Base-by-base conservation (phyloP, 2,113 vertebrate species). In the Salvator merianae region DNA sequence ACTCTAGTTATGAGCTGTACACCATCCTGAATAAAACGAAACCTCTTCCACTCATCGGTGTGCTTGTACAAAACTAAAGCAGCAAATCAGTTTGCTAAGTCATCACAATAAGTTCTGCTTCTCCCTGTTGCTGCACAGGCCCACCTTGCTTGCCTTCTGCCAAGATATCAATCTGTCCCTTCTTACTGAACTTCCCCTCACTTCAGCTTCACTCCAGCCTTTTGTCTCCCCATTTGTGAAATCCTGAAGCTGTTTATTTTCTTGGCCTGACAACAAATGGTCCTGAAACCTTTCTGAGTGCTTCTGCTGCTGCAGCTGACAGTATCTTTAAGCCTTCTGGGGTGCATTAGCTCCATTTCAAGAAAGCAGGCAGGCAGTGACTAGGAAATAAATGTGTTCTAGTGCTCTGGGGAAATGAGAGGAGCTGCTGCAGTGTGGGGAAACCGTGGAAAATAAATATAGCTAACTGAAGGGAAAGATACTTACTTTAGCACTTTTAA, bases 351-450 rank as follows among this genome's bases (percentile, higher is more conserved):
- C 87, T 91, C 7, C 38, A 71, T 87, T 90, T 84, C 12, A 5
- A 79, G 76, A 79, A 85, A 85, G 74, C 30, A 78, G 22, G 83
- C 83, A 94, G 85, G 82, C 87, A 90, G 71, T 62, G 88, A 89
- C 88, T 77, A 89, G 82, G 87, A 93, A 93, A 92, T 90, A 90
- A 92, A 93, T 93, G 84, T 40, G 59, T 85, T 91, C 90, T 77
- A 72, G 83, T 75, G 28, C 89, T 92, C 92, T 89, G 79, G 88
- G 90, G 77, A 93, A 75, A 55, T 87, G 81, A 88, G 30, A 74
- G 62, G 32, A 86, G 24, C 65, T 87, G 24, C 65, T 87, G 85
- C 62, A 85, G 73, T 83, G 87, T 84, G 82, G 63, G 30, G 9
- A 89, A 28, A 2, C 55, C 74, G 63, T 87, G 79, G 80, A 88